Percentiles rank a stretch among this genome's conserved stretches.
Conservation (phyloP, 2,113 vertebrate species). For the Dromaius novaehollandiae region DNA sequence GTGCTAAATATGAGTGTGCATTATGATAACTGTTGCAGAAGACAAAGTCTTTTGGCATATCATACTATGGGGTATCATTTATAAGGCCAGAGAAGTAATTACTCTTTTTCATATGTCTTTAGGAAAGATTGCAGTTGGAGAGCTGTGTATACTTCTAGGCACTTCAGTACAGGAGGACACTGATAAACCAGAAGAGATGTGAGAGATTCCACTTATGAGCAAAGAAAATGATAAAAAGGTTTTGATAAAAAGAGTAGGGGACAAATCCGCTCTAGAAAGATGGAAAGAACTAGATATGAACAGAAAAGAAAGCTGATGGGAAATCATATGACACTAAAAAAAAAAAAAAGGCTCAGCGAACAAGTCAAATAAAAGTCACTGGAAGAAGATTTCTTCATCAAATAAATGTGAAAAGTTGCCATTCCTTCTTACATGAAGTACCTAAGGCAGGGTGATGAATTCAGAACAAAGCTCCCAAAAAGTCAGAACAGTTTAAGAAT, state of each 20-base stretch:
- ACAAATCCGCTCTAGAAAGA: constrained; percentile 7
- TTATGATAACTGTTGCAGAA: constrained; percentile 14
- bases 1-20: neutral
- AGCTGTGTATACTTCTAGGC: neutral
- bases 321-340: neutral
- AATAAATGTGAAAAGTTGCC: neutral
- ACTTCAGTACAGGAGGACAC: neutral
- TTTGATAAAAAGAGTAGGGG: neutral
- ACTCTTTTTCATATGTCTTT: neutral
- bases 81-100: neutral
- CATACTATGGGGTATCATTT: neutral
- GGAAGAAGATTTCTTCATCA: neutral
- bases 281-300: neutral
- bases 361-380: neutral
- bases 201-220: neutral
- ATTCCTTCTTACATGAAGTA: neutral
- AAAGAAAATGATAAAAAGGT: neutral
- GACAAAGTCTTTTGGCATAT: neutral
- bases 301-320: neutral
- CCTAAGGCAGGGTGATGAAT: neutral
- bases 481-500: neutral
- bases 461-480: neutral
- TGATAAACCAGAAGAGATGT: neutral
- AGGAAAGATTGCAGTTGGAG: neutral
- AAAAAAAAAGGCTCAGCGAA: neutral